phyloP scores from a whole-genome alignment of 2,888 invertebrate genomes.

The Ochropacha duplaris region DNA sequence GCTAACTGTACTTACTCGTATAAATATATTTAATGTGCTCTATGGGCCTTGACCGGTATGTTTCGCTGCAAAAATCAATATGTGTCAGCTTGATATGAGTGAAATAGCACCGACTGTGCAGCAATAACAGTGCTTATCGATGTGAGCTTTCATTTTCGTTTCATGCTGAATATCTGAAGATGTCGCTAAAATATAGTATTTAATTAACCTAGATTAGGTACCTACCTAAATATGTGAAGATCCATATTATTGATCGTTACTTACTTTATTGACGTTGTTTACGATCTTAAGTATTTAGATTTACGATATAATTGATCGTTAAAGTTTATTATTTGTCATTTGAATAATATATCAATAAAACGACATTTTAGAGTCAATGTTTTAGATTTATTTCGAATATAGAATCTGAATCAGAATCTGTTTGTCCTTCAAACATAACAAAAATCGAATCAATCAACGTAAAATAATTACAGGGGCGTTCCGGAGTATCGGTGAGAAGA shows the following conservation, averaged over 20 bases:
- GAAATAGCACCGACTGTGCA: not conserved
- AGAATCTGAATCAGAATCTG: too few relatives aligned
- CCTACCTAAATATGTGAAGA: too few relatives aligned
- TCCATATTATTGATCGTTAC: not conserved
- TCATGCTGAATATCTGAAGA: not conserved
- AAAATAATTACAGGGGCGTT: conserved; percentile 81
- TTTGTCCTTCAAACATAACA: too few relatives aligned
- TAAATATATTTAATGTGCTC: not conserved
- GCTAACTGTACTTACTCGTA: too few relatives aligned
- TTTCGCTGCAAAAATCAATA: not conserved
- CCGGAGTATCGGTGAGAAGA: conserved; percentile 88
- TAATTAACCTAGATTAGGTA: not conserved
- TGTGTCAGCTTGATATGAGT: not conserved
- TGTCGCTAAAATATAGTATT: not conserved
- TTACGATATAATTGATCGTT: conserved; percentile 14
- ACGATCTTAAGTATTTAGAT: not conserved
- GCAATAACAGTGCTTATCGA: not conserved
- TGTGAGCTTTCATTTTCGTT: not conserved
- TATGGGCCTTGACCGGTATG: not conserved
- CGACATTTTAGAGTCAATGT: not conserved
- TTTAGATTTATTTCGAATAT: not conserved
- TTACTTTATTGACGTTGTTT: not conserved
- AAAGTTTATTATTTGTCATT: conserved; percentile 25
- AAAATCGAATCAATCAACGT: not conserved
- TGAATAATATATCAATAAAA: not conserved